phyloP scores from a whole-genome alignment of 2,797 vertebrate species.

The Thripadectes ignobilis region DNA sequence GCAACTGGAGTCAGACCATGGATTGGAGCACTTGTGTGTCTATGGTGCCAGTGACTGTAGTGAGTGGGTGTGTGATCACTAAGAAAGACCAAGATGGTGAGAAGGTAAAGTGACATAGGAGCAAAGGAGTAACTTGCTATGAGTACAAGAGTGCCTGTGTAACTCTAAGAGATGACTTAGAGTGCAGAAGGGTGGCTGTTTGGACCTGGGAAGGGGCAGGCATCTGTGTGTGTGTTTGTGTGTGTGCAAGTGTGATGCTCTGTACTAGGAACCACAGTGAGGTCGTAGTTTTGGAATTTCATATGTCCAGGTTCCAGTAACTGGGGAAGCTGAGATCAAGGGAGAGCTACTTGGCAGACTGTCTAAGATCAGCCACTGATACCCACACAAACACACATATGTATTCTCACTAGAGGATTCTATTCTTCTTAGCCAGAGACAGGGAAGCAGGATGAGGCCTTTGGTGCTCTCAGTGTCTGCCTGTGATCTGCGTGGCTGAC shows the following conservation, averaged over 20 bases:
- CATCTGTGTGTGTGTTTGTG: background rate
- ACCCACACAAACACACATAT: background rate
- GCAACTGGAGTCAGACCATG: rapidly evolving
- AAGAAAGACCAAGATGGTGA: rapidly evolving
- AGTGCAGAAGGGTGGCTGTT: rapidly evolving
- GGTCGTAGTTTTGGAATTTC: background rate
- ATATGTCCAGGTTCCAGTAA: background rate
- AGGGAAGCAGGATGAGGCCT: background rate
- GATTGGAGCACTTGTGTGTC: background rate
- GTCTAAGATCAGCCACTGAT: background rate
- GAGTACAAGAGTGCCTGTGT: too few species aligned
- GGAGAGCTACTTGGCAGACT: background rate
- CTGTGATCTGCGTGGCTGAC: background rate
- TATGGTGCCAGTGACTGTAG: too few species aligned
- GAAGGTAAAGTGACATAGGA: background rate
- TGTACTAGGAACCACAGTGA: background rate
- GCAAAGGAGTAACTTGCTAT: rapidly evolving
- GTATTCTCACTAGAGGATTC: background rate
- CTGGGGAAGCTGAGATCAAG: background rate
- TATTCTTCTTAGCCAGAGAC: background rate
- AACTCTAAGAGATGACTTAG: background rate
- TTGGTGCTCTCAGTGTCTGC: background rate
- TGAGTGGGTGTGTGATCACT: rapidly evolving
- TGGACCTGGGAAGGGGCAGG: background rate
- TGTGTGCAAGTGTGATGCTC: background rate